phyloP scores from a whole-genome alignment of 2,113 vertebrate species.

The Tinamus guttatus region DNA sequence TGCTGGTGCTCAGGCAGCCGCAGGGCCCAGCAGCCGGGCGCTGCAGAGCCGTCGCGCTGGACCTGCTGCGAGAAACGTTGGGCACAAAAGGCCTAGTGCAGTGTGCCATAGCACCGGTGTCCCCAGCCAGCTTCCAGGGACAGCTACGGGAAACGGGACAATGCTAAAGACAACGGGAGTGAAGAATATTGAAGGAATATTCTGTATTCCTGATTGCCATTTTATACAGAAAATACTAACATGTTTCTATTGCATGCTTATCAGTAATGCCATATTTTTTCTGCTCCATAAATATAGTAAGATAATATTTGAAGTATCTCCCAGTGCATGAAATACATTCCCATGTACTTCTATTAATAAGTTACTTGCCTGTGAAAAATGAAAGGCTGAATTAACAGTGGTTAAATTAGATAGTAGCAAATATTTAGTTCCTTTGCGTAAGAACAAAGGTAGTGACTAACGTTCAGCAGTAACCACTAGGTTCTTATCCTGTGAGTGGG shows the following conservation, averaged over 20 bases:
- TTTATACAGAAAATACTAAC: background rate
- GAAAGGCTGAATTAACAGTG: background rate
- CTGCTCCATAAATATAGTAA: background rate
- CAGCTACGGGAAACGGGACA: constrained; percentile 20
- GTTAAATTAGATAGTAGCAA: background rate
- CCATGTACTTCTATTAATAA: background rate
- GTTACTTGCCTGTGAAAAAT: background rate
- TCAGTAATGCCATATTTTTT: background rate
- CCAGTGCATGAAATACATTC: background rate
- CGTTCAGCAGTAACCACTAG: background rate
- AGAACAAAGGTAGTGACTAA: background rate
- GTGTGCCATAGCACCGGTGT: background rate
- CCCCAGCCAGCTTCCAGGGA: background rate
- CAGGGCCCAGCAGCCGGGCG: background rate
- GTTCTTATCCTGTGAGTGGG: background rate
- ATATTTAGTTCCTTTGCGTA: background rate
- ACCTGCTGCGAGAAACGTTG: background rate
- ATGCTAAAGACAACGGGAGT: background rate
- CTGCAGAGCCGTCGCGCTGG: background rate
- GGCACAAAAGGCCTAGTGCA: constrained; percentile 26
- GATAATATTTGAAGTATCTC: background rate
- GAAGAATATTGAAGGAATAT: background rate
- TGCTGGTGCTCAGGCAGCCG: constrained; percentile 40
- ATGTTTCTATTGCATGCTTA: background rate
- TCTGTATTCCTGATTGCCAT: background rate